Percentiles rank a stretch among this genome's conserved stretches.
Evolutionary conservation across 2,113 vertebrate species (phyloP).

Genomic region (Antigone vipio): DNA sequence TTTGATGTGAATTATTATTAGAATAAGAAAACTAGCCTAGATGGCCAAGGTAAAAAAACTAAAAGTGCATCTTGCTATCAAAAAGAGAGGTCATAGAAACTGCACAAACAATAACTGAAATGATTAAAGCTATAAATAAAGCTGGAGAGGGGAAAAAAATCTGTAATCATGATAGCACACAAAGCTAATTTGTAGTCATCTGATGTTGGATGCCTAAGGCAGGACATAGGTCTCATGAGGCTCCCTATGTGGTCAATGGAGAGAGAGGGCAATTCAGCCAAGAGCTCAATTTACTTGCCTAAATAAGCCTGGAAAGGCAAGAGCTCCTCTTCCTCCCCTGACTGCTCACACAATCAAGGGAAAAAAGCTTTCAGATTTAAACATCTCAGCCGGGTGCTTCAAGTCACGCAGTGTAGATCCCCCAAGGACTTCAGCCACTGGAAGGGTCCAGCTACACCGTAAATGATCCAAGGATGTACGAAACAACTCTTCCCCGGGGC

Average conservation of each 20-base stretch:
- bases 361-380: conserved; percentile 16
- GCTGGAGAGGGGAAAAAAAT: background rate
- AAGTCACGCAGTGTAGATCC: background rate
- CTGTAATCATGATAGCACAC: background rate
- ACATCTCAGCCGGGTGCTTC: background rate
- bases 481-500: background rate
- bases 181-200: background rate
- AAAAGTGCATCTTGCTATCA: background rate
- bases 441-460: background rate
- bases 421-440: background rate
- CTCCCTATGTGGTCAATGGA: background rate
- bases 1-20: background rate
- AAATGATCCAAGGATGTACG: background rate
- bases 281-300: background rate
- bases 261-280: conserved; percentile 7
- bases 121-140: conserved; percentile 59
- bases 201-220: conserved; percentile 15
- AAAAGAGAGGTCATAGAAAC: background rate
- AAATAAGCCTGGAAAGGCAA: background rate
- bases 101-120: conserved; percentile 14
- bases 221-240: background rate
- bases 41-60: background rate
- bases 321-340: background rate
- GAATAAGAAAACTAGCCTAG: background rate
- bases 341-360: background rate